A percentile compares a stretch with the other conserved stretches of the same genome.
Evolutionary conservation across 2,888 invertebrate species (phyloP).

Genomic region (Barypeithes pellucidus): DNA sequence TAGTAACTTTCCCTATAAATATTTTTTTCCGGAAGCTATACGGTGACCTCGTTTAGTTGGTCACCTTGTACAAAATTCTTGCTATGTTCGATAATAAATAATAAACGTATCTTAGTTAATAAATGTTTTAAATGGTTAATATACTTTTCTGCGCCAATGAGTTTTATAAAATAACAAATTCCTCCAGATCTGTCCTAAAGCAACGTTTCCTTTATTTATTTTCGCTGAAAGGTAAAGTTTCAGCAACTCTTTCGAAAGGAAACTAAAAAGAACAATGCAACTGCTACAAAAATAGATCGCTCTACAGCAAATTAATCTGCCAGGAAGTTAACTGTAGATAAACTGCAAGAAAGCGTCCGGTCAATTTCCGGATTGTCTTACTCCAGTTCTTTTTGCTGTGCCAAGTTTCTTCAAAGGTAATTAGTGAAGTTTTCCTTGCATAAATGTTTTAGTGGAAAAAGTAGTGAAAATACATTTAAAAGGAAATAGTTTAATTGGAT

Average conservation of each 20-base stretch:
- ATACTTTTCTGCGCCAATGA: too few species aligned
- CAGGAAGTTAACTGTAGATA: constrained; percentile 26
- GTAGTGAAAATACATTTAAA: background rate
- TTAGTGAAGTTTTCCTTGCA: constrained; percentile 13
- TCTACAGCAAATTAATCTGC: constrained; percentile 26
- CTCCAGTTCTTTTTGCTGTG: constrained; percentile 21
- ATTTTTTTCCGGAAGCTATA: too few species aligned
- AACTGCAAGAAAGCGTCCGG: constrained; percentile 15
- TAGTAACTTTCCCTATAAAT: too few species aligned
- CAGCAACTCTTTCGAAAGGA: background rate
- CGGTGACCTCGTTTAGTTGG: too few species aligned
- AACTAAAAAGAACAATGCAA: constrained; percentile 11
- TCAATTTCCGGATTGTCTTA: constrained; percentile 31
- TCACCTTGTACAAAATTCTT: too few species aligned
- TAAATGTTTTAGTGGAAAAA: background rate
- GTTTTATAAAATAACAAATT: too few species aligned
- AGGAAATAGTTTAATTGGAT: background rate
- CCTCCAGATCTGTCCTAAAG: too few species aligned
- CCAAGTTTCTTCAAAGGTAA: constrained; percentile 26
- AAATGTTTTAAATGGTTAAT: too few species aligned
- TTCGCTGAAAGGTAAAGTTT: background rate
- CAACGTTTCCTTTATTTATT: too few species aligned
- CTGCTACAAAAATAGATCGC: constrained; percentile 8
- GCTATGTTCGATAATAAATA: too few species aligned
- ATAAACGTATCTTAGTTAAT: too few species aligned